Conservation (phyloP, 2,888 invertebrate species). For the Macrophya alboannulata region DNA sequence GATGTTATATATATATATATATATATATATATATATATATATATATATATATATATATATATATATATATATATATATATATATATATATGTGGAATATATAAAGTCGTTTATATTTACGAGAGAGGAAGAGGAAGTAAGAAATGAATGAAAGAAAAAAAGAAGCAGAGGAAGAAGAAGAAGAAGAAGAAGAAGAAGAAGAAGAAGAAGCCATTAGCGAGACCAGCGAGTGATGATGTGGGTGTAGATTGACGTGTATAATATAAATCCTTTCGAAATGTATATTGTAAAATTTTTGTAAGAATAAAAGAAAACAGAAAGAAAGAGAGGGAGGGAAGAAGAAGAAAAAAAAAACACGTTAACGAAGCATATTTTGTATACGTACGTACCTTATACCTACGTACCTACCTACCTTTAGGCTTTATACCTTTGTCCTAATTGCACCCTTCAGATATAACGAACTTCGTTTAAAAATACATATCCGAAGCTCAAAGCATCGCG, state of each 20-base stretch:
- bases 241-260: slow-evolving; percentile 19
- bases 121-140: slow-evolving; percentile 55
- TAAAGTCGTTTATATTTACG: slow-evolving; percentile 61
- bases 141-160: background rate
- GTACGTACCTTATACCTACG: background rate
- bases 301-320: slow-evolving; percentile 26
- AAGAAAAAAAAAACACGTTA: slow-evolving; percentile 31
- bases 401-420: background rate
- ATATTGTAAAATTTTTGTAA: slow-evolving; percentile 23
- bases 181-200: background rate
- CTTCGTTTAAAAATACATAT: slow-evolving; percentile 41
- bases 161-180: slow-evolving; percentile 23
- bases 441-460: slow-evolving; percentile 44
- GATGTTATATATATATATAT: slow-evolving; percentile 4
- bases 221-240: slow-evolving; percentile 26
- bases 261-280: slow-evolving; percentile 19
- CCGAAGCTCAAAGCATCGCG: slow-evolving; percentile 24
- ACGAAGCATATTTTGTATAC: slow-evolving; percentile 35
- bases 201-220: slow-evolving; percentile 35
- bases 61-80: no score
- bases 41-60: background rate
- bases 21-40: background rate
- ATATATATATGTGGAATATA: slow-evolving; percentile 33
- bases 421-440: slow-evolving; percentile 48
- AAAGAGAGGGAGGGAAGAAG: background rate